Percentiles rank a stretch among this genome's conserved stretches.
These are phyloP conservation scores for Salvelinus namaycush DNA, from an alignment of 2,113 vertebrate genomes.

Conservation along the genomic window DNA sequence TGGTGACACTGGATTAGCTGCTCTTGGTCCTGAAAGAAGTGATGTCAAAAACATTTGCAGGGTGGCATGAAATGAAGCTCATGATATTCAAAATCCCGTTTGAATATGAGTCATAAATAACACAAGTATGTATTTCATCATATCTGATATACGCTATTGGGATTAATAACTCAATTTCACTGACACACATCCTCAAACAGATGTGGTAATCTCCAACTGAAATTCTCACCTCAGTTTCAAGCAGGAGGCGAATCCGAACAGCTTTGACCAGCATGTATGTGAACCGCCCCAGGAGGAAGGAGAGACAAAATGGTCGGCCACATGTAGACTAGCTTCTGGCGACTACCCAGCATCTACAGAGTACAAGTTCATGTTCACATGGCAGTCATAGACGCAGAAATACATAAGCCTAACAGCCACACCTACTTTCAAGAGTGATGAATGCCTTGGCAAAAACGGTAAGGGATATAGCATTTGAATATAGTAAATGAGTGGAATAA, in stretches of 20 bases:
- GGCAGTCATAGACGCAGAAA: slow-evolving; percentile 4
- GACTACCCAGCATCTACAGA: slow-evolving; percentile 69
- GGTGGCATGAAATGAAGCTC: too few species aligned
- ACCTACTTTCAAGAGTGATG: slow-evolving; percentile 6
- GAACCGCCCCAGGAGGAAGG: slow-evolving; percentile 82
- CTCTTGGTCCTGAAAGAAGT: slow-evolving; percentile 67
- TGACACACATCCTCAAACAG: too few species aligned
- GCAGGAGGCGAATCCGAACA: slow-evolving; percentile 61
- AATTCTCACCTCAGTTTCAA: slow-evolving; percentile 62
- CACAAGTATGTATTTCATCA: too few species aligned
- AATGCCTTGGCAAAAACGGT: too few species aligned
- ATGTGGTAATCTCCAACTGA: too few species aligned
- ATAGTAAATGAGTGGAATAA: too few species aligned
- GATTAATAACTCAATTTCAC: too few species aligned
- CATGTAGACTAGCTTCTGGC: slow-evolving; percentile 75
- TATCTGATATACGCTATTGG: too few species aligned
- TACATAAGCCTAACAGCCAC: slow-evolving; percentile 20
- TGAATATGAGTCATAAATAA: too few species aligned
- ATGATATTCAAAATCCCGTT: too few species aligned
- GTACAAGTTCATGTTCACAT: not conserved
- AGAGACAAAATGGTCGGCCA: slow-evolving; percentile 84
- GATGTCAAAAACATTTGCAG: too few species aligned
- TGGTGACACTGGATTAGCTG: slow-evolving; percentile 75
- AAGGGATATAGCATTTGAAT: too few species aligned
- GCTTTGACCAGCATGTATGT: slow-evolving; percentile 77